A percentile compares a stretch with the other conserved stretches of the same genome.
These are phyloP conservation scores for Prinia subflava DNA, from an alignment of 2,113 vertebrate genomes.

Conservation along the genomic window DNA sequence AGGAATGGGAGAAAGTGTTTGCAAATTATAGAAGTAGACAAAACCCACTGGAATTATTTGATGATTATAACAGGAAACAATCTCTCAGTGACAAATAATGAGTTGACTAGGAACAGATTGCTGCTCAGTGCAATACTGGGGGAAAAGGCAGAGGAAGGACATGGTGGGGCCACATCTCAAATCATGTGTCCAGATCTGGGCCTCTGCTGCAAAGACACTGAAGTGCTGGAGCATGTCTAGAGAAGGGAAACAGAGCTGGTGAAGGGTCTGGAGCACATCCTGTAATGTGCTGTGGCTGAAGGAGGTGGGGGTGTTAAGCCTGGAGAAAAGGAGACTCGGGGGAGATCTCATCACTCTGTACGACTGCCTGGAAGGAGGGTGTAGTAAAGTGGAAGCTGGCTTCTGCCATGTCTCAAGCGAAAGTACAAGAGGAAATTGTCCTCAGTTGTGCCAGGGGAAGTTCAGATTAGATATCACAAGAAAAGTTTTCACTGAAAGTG, in stretches of 20 bases:
- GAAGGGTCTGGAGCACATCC: neutral
- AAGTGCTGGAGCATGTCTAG: accelerated
- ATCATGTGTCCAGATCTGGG: neutral
- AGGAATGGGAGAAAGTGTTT: neutral
- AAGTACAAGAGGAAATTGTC: neutral
- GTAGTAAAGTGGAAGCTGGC: neutral
- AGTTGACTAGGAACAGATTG: neutral
- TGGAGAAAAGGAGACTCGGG: neutral
- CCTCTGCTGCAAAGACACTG: neutral
- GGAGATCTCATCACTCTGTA: no score
- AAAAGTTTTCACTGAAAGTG: neutral
- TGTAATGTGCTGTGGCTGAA: neutral
- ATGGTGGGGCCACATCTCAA: neutral
- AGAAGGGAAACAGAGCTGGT: neutral
- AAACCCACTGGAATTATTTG: neutral
- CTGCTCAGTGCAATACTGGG: neutral
- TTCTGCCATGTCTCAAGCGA: neutral
- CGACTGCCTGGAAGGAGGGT: neutral
- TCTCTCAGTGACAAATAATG: neutral
- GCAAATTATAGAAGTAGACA: neutral
- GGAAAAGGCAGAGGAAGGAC: neutral
- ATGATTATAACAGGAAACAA: neutral
- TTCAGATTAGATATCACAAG: neutral
- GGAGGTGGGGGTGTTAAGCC: neutral
- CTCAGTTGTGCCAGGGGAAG: neutral